Evolutionary conservation across 2,113 vertebrate species (phyloP).

Genomic region (Balaeniceps rex): DNA sequence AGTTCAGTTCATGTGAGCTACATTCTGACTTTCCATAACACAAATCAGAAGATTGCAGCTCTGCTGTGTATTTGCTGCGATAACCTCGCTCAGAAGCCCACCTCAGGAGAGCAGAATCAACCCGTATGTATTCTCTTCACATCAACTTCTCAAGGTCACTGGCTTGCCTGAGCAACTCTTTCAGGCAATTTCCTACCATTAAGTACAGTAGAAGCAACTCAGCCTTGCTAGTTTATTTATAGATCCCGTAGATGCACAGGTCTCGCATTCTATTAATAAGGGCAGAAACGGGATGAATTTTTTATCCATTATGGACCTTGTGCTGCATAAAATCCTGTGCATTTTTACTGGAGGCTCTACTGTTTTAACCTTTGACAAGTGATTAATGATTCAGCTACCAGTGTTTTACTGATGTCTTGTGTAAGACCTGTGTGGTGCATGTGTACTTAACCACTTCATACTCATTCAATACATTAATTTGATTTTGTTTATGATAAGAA

Average conservation of each 20-base stretch:
- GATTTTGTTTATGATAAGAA: background rate
- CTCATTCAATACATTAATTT: background rate
- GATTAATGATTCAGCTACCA: background rate
- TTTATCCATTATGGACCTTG: background rate
- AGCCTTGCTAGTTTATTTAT: conserved; percentile 3
- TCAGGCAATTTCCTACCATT: background rate
- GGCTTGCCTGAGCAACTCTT: background rate
- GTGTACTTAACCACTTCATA: background rate
- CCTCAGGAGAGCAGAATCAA: background rate
- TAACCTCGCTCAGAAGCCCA: background rate
- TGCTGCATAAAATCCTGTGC: conserved; percentile 9
- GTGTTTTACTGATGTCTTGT: background rate
- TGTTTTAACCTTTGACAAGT: background rate
- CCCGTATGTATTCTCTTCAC: background rate
- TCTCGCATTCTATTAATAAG: conserved; percentile 11
- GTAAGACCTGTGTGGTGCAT: background rate
- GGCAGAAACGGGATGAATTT: background rate
- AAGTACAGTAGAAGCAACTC: background rate
- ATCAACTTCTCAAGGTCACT: background rate
- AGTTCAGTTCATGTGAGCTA: background rate
- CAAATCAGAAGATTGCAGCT: background rate
- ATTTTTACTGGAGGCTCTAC: background rate
- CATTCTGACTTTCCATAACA: background rate
- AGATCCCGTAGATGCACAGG: background rate
- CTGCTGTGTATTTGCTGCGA: background rate